Base-by-base conservation (phyloP, 2,113 vertebrate species). In the Nerophis lumbriciformis region DNA sequence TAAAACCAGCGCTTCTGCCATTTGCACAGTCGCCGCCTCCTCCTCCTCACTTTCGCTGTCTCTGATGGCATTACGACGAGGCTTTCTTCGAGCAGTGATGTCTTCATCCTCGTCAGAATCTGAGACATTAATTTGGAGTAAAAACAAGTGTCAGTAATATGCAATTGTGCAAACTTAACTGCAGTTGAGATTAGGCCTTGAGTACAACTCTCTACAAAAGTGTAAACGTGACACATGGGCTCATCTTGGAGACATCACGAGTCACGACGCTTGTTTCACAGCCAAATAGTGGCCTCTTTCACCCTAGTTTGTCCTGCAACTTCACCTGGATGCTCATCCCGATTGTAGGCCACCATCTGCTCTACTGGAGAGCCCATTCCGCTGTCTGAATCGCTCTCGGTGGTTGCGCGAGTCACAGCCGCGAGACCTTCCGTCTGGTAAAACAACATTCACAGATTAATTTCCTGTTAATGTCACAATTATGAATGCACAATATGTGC, bases 51-150 rank as follows among this genome's bases (percentile, higher is more conserved):
- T 85, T 65, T 99, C 96, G 0, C 94, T 99, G 79, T 98, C 94
- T 65, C 85, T 81, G 21, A 98, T 85, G 19, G 92, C 83, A 38
- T 92, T 93, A 61, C 85, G 91, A 45, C 90, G 93, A 7, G 83
- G 42, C 73, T 93, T 98, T 56, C 92, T 93, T 75, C 72, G 78
- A 8, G 91, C 77, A 21, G 86, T 28, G 48, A 92, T 71, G 15
- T 91, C 79, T 85, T 89, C 82, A 1, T 96, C 94, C 14, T 95
- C 94, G 45, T 98, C 97, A 10, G 93, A 96, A 81, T 96, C 95
- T 92, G 61, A 28, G 2, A 1, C 1, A 28, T 28, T 28, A 28
- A 28, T 28, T 2, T 28, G 28, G 28, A 28, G 28, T 21, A 45
- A 68, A 62, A 6, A 10, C 28, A 47, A 51, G 1, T 44, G 4